A percentile compares a stretch with the other conserved stretches of the same genome.
These are phyloP conservation scores for Aramus guarauna DNA, from an alignment of 2,113 vertebrate species.

Conservation along the genomic window DNA sequence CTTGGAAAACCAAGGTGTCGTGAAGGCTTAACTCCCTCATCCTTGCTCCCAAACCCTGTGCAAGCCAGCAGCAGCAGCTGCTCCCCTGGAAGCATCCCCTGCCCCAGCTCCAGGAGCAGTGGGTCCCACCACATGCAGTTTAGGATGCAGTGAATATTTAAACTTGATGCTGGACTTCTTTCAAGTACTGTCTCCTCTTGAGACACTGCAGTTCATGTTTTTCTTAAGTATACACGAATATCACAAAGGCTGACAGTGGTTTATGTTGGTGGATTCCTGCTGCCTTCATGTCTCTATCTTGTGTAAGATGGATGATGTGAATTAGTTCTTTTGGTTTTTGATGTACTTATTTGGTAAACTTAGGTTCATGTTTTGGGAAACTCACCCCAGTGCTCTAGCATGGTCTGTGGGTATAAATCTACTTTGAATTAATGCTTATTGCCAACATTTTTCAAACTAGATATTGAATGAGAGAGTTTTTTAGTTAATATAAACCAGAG, in stretches of 20 bases:
- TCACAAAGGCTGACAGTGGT: background rate
- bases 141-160: background rate
- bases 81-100: background rate
- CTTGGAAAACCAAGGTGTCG: background rate
- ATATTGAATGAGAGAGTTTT: background rate
- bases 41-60: background rate
- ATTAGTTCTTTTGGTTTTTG: background rate
- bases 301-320: background rate
- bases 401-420: background rate
- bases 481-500: background rate
- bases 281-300: background rate
- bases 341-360: constrained; percentile 36
- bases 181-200: background rate
- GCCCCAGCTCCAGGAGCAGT: background rate
- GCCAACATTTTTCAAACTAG: background rate
- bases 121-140: background rate
- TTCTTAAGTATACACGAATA: background rate
- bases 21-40: background rate
- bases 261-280: background rate
- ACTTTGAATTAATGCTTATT: background rate
- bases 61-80: fast-evolving
- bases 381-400: background rate
- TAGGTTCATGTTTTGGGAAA: background rate
- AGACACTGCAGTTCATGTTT: background rate
- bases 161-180: background rate